A percentile compares a stretch with the other conserved stretches of the same genome.
These are phyloP conservation scores for Dendrophyllia cribrosa DNA, from an alignment of 64 coral and sea anemone genomes.

Conservation along the genomic window DNA sequence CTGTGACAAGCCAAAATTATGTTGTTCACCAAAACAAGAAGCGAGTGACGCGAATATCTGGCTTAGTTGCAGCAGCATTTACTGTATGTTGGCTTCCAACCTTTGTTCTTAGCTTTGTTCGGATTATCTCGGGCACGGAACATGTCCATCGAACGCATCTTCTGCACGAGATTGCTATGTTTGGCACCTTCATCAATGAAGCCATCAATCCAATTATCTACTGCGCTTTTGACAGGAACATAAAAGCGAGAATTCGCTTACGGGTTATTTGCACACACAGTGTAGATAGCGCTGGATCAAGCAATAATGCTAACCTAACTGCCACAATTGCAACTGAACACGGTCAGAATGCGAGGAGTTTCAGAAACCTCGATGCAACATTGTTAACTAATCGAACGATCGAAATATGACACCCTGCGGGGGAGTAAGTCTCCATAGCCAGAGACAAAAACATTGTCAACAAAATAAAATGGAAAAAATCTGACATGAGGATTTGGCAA, in stretches of 20 bases:
- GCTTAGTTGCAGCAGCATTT: constrained; percentile 26
- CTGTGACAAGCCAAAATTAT: neutral
- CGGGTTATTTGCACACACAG: neutral
- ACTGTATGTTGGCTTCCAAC: constrained; percentile 43
- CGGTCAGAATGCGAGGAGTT: neutral
- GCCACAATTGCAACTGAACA: neutral
- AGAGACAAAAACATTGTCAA: too few relatives aligned
- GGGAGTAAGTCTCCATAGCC: too few relatives aligned
- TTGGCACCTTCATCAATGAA: constrained; percentile 50
- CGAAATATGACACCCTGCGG: too few relatives aligned
- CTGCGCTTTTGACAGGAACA: constrained; percentile 46
- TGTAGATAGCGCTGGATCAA: neutral
- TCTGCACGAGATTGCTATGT: constrained; percentile 24
- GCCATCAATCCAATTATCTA: constrained; percentile 48
- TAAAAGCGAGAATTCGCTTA: neutral
- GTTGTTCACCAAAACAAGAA: neutral
- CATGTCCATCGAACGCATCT: constrained; percentile 1
- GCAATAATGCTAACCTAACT: neutral
- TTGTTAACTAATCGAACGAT: too few relatives aligned
- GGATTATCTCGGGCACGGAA: neutral
- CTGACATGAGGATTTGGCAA: too few relatives aligned
- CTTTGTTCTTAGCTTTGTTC: constrained; percentile 11
- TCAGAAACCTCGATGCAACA: neutral
- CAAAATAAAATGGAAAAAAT: too few relatives aligned
- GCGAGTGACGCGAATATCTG: constrained; percentile 42